Conservation (phyloP, 1,140 invertebrate genomes). For the Meloidogyne exigua region DNA sequence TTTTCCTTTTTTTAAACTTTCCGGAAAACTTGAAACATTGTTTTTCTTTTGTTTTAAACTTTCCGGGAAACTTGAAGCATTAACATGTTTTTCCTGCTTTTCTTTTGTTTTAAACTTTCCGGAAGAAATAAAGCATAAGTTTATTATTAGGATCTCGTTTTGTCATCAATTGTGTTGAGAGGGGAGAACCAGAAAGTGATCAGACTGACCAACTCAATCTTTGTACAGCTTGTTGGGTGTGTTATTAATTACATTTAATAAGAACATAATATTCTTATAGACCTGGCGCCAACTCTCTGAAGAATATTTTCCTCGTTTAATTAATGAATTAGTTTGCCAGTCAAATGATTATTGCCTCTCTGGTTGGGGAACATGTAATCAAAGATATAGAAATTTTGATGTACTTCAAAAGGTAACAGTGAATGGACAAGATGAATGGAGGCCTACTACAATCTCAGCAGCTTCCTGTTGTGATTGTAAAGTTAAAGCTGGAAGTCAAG, state of each 20-base stretch:
- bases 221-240: constrained; percentile 45
- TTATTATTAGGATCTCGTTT: constrained; percentile 44
- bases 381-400: constrained; percentile 46
- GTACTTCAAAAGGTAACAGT: constrained; percentile 35
- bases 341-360: background rate
- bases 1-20: too few relatives aligned
- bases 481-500: constrained; percentile 48
- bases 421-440: constrained; percentile 40
- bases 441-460: constrained; percentile 43
- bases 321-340: constrained; percentile 35
- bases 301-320: constrained; percentile 45
- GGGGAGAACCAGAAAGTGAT: constrained; percentile 45
- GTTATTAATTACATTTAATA: background rate
- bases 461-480: constrained; percentile 49
- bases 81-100: too few relatives aligned
- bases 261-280: background rate
- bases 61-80: background rate
- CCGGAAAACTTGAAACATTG: background rate
- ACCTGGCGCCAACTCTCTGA: constrained; percentile 37
- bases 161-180: constrained; percentile 48
- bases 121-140: too few relatives aligned
- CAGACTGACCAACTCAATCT: constrained; percentile 43
- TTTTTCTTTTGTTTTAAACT: background rate
- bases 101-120: background rate
- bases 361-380: constrained; percentile 39